These are phyloP conservation scores for Calonectris borealis DNA, from an alignment of 2,113 vertebrate species.

Conservation along the genomic window DNA sequence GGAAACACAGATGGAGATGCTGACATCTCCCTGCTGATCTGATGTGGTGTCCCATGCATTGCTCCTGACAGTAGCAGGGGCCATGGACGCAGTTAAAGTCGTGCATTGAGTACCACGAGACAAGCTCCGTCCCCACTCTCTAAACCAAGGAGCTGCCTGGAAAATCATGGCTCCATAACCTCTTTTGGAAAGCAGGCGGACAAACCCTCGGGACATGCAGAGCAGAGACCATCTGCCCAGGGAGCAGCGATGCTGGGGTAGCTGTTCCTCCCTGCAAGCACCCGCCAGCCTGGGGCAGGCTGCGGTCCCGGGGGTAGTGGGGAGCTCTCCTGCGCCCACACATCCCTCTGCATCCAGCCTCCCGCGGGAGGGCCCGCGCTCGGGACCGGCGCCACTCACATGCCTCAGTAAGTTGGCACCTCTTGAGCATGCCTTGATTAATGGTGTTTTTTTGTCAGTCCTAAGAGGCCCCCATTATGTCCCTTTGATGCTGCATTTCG, in stretches of 20 bases:
- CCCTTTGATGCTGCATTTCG: constrained; percentile 74
- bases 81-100: background rate
- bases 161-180: background rate
- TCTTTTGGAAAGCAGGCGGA: background rate
- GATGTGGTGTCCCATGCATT: accelerated
- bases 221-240: background rate
- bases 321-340: background rate
- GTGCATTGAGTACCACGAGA: accelerated
- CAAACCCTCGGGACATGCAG: background rate
- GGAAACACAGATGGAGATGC: background rate
- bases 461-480: constrained; percentile 62
- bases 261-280: background rate
- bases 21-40: background rate
- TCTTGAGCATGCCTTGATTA: constrained; percentile 62
- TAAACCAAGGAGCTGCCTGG: background rate
- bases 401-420: constrained; percentile 34
- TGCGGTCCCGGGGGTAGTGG: background rate
- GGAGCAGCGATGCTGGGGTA: background rate
- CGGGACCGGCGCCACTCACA: background rate
- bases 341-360: background rate
- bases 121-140: background rate
- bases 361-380: accelerated
- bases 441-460: constrained; percentile 66
- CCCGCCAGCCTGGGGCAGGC: background rate
- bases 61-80: background rate